These are phyloP conservation scores for Syngnathoides biaculeatus DNA, from an alignment of 2,113 vertebrate genomes.

Conservation along the genomic window DNA sequence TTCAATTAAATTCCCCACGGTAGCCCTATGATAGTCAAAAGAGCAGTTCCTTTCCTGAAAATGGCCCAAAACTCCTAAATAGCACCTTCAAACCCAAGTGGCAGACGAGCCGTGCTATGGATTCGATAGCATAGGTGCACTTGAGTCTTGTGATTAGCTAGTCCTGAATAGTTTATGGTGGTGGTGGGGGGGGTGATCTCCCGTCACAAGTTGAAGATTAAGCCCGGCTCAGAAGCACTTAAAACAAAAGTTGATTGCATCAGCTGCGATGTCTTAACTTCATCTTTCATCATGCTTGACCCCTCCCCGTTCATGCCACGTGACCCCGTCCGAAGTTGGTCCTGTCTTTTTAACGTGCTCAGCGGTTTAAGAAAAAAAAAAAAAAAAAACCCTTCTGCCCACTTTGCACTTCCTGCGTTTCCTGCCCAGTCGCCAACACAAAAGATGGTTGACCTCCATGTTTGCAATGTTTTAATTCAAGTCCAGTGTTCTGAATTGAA, in stretches of 20 bases:
- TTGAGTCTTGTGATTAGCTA: background rate
- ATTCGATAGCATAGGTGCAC: background rate
- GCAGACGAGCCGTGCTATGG: background rate
- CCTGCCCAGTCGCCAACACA: constrained; percentile 57
- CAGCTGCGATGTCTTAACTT: background rate
- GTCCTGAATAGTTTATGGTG: constrained; percentile 33
- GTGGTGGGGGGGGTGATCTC: constrained; percentile 33
- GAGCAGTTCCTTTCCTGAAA: too few species aligned
- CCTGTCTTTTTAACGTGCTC: constrained; percentile 13
- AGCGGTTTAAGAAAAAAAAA: too few species aligned
- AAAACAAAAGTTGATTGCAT: background rate
- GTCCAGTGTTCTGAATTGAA: background rate
- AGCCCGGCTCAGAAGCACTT: constrained; percentile 21
- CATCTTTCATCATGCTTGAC: constrained; percentile 1
- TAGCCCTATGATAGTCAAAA: too few species aligned
- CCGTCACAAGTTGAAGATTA: constrained; percentile 63
- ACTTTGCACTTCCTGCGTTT: constrained; percentile 60
- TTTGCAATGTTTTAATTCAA: constrained; percentile 22
- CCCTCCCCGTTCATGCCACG: background rate
- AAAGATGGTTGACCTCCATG: constrained; percentile 54
- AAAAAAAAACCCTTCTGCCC: constrained; percentile 14
- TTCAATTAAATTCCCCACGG: too few species aligned
- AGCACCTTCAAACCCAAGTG: too few species aligned
- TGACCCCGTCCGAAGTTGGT: background rate
- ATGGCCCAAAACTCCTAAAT: background rate